Base-by-base conservation (phyloP, 2,888 invertebrate genomes). In the Deroplatys truncata region DNA sequence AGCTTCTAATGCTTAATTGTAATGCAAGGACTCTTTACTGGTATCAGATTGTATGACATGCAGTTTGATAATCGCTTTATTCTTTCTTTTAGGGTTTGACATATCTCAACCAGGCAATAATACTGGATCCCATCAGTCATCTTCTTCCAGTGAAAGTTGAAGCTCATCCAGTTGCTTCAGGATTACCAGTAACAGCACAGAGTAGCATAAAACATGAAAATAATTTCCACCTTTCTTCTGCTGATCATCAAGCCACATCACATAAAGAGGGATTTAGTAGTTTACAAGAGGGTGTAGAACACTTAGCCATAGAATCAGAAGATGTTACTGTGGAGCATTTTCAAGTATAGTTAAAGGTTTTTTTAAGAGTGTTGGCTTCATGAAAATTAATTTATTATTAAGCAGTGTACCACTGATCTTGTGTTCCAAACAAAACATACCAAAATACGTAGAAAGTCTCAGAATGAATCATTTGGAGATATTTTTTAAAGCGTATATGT, bases 71-170 rank as follows among this genome's bases (percentile, higher is more conserved):
- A 16, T 20, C 56, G 1, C 1, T 7, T 25, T 72, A 4, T 20
- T 72, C 56, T 20, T 16, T 72, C 20, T 72, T 72, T 72, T 91
- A 94, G 94, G 92, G 92, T 84, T 92, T 94, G 29, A 93, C 93
- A 16, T 93, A 93, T 91, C 92, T 94, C 86, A 92, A 94, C 91
- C 92, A 92, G 83, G 92, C 92, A 49, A 91, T 90, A 86, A 93
- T 94, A 86, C 90, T 93, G 49, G 93, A 93, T 84, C 93, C 94
- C 4, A 91, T 94, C 28, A 92, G 92, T 35, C 92, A 93, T 88
- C 91, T 94, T 43, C 91, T 94, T 82, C 93, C 94, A 9, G 92
- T 93, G 20, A 93, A 92, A 91, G 92, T 92, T 35, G 89, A 89
- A 29, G 86, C 86, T 56, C 82, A 16, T 56, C 86, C 49, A 56